phyloP scores from a whole-genome alignment of 2,888 invertebrate genomes.

The Carpatolechia fugitivella region DNA sequence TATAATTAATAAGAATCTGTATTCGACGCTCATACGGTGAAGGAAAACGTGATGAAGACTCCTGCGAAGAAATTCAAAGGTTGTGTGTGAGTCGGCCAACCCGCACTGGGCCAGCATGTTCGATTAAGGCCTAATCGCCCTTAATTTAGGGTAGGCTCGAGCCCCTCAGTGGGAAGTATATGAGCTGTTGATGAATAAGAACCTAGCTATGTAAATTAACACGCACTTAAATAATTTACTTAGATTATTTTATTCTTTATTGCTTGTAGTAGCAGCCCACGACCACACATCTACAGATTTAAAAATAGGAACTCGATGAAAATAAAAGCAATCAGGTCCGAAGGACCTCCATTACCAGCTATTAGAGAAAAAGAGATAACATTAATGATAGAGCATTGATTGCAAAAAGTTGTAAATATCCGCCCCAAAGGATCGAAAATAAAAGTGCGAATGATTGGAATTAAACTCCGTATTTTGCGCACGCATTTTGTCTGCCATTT shows the following conservation, averaged over 20 bases:
- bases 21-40: no score
- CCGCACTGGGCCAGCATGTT: no score
- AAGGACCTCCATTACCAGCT: slow-evolving; percentile 6
- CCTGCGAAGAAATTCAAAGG: no score
- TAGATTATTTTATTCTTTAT: no score
- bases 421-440: slow-evolving; percentile 17
- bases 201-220: no score
- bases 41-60: no score
- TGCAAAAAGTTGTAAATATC: slow-evolving; percentile 21
- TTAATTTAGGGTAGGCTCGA: no score
- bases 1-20: no score
- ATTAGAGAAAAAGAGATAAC: slow-evolving; percentile 10
- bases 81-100: no score
- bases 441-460: slow-evolving; percentile 18
- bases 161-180: no score
- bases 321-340: neutral
- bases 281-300: neutral
- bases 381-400: slow-evolving; percentile 24
- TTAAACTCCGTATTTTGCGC: slow-evolving; percentile 16
- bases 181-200: no score
- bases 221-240: slow-evolving; percentile 23
- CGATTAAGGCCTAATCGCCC: no score
- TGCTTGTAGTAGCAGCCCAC: neutral
- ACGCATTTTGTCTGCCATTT: slow-evolving; percentile 32
- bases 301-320: neutral